Percentiles rank a stretch among this genome's conserved stretches.
phyloP scores from a whole-genome alignment of 2,797 vertebrate species.

The Vultur gryphus region DNA sequence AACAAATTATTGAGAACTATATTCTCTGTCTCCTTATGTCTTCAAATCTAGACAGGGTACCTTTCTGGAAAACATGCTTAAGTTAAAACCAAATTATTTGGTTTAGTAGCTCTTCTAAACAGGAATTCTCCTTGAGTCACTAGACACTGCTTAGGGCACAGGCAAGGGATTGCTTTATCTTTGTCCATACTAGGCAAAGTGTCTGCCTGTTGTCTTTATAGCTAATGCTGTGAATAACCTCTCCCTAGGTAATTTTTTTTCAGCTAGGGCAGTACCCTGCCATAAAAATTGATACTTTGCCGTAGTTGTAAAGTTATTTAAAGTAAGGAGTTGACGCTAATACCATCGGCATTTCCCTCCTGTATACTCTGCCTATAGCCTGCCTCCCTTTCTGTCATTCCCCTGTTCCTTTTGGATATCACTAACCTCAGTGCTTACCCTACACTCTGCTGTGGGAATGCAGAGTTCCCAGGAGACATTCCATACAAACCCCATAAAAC shows the following conservation, averaged over 20 bases:
- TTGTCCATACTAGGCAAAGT: neutral
- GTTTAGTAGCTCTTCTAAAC: neutral
- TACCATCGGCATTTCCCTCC: neutral
- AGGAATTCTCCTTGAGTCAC: neutral
- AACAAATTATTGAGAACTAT: neutral
- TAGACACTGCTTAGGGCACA: neutral
- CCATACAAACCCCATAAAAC: neutral
- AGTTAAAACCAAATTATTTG: neutral
- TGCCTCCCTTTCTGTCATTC: neutral
- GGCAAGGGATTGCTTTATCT: neutral
- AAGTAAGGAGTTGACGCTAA: neutral
- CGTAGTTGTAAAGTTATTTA: neutral
- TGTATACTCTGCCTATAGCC: neutral
- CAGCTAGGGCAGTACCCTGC: neutral
- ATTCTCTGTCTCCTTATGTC: neutral
- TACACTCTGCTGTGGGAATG: neutral
- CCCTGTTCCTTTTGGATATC: neutral
- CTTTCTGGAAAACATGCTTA: neutral
- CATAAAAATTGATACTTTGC: neutral
- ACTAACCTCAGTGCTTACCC: neutral
- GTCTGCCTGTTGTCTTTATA: neutral
- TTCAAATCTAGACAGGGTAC: neutral
- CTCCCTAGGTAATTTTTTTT: neutral
- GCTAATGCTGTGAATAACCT: neutral
- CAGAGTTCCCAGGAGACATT: neutral